Percentiles rank a stretch among this genome's conserved stretches.
Conservation (phyloP, 2,888 invertebrate species). For the Nomada goodeniana region DNA sequence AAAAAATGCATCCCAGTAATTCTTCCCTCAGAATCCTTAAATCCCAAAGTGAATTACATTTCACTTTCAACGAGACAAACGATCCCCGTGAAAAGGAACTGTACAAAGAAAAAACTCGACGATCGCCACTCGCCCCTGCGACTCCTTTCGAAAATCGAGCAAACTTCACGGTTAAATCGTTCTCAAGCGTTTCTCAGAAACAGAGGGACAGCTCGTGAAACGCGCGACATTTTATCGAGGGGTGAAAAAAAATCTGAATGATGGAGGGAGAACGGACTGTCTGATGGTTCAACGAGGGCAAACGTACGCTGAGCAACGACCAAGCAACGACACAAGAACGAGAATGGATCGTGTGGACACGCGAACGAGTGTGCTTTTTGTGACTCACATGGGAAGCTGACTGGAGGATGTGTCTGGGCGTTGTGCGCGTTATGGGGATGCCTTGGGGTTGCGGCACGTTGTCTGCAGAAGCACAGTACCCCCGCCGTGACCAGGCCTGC, state of each 20-base stretch:
- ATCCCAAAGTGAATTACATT: too few species aligned
- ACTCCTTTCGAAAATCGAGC: background rate
- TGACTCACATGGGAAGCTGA: slow-evolving; percentile 83
- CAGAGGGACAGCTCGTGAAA: background rate
- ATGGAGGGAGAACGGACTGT: slow-evolving; percentile 25
- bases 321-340: slow-evolving; percentile 44
- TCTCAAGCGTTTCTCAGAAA: background rate
- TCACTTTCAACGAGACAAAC: background rate
- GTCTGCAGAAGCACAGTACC: slow-evolving; percentile 91
- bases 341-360: slow-evolving; percentile 43
- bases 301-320: slow-evolving; percentile 40
- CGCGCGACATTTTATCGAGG: background rate
- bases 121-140: background rate
- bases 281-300: slow-evolving; percentile 30
- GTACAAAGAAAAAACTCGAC: too few species aligned
- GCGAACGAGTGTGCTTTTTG: slow-evolving; percentile 58
- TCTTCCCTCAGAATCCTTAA: too few species aligned
- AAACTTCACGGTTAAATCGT: background rate
- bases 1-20: too few species aligned
- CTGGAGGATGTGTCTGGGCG: slow-evolving; percentile 81
- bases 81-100: background rate
- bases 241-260: background rate
- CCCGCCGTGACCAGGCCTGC: slow-evolving; percentile 89
- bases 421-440: slow-evolving; percentile 82
- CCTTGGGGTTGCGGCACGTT: slow-evolving; percentile 85